A percentile compares a stretch with the other conserved stretches of the same genome.
Conservation (phyloP, 2,113 vertebrate genomes). For the Hyaena hyaena region DNA sequence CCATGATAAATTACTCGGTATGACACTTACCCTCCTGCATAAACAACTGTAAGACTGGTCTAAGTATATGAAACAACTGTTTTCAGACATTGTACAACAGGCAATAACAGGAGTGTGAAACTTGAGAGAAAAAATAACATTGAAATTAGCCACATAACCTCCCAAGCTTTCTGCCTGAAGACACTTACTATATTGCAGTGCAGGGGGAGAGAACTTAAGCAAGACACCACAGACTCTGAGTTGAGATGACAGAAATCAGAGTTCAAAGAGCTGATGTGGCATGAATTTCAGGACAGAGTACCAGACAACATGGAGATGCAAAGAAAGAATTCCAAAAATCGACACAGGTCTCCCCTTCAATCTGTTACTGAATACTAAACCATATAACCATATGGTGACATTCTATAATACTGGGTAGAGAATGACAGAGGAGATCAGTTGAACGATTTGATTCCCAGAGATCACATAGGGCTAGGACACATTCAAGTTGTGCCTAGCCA, state of each 20-base stretch:
- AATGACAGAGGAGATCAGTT: background rate
- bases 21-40: background rate
- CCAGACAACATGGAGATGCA: background rate
- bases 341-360: background rate
- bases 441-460: background rate
- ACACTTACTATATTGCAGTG: background rate
- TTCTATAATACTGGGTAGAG: background rate
- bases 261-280: background rate
- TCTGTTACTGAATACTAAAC: background rate
- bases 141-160: background rate
- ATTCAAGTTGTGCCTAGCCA: background rate
- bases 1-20: background rate
- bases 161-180: background rate
- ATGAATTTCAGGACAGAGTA: background rate
- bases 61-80: background rate
- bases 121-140: background rate
- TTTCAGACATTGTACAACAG: background rate
- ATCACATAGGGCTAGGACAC: background rate
- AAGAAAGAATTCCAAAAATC: background rate
- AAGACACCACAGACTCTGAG: background rate
- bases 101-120: background rate
- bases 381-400: background rate
- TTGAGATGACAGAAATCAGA: background rate
- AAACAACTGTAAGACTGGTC: background rate
- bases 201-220: background rate